phyloP scores from a whole-genome alignment of 35 echinoderm and acorn worm genomes.

The Lytechinus pictus region DNA sequence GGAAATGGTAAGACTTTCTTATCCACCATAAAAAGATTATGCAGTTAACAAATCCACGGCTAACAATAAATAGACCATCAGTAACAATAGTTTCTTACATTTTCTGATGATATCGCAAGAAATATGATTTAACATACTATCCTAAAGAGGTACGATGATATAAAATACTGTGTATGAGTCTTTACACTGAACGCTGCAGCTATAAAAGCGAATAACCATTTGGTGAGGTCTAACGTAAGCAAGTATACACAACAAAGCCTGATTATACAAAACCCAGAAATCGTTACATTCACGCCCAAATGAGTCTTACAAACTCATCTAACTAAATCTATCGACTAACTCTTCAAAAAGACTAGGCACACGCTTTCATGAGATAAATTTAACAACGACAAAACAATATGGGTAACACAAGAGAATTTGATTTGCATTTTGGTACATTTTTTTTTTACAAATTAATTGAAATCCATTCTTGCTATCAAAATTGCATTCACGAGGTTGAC shows the following conservation, averaged over 20 bases:
- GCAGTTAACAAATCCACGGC: constrained; percentile 29
- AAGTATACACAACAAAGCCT: constrained; percentile 19
- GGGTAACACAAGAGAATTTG: not conserved
- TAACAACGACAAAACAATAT: not conserved
- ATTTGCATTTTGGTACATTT: not conserved
- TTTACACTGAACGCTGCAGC: not conserved
- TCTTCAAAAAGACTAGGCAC: constrained; percentile 1
- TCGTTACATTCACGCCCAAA: not conserved
- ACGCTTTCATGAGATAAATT: not conserved
- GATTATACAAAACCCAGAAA: constrained; percentile 15
- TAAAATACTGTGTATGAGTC: constrained; percentile 31
- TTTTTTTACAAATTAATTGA: not conserved
- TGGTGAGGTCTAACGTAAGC: constrained; percentile 9
- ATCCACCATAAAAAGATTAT: constrained; percentile 7
- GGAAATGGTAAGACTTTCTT: not conserved
- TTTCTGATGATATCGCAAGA: not conserved
- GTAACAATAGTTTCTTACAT: constrained; percentile 2
- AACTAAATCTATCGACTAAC: not conserved
- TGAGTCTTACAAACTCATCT: not conserved
- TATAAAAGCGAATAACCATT: not conserved
- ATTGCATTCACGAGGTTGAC: not conserved
- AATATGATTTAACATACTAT: not conserved
- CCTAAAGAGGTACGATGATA: constrained; percentile 21
- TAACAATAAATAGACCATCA: constrained; percentile 37
- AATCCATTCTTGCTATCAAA: not conserved